Evolutionary conservation across 2,113 vertebrate species (phyloP).

Genomic region (Antechinus flavipes): DNA sequence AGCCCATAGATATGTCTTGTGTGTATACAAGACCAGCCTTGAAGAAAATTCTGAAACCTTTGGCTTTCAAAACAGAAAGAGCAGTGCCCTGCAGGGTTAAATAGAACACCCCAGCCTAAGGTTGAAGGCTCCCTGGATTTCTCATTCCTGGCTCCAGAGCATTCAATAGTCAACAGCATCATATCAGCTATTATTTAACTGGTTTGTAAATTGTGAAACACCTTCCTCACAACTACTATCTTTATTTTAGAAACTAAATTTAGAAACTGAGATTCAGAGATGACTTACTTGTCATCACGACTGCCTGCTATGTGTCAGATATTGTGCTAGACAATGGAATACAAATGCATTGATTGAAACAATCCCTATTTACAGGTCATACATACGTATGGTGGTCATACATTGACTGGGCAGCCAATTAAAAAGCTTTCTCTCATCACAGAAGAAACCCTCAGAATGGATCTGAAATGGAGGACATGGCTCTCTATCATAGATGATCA

Average conservation of each 20-base stretch:
- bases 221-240: not conserved
- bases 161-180: not conserved
- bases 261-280: not conserved
- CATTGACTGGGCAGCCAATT: not conserved
- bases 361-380: not conserved
- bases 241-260: not conserved
- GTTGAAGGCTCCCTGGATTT: not conserved
- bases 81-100: not conserved
- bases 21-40: not conserved
- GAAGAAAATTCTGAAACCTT: not conserved
- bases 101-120: not conserved
- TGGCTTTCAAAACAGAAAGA: not conserved
- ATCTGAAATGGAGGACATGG: not conserved
- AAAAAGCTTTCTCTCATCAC: not conserved
- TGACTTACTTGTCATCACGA: not conserved
- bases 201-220: not conserved
- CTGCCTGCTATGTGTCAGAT: not conserved
- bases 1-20: not conserved
- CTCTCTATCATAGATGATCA: not conserved
- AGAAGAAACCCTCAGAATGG: not conserved
- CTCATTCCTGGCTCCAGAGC: not conserved
- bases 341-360: not conserved
- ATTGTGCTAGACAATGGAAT: not conserved
- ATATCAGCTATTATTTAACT: not conserved
- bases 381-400: too few relatives aligned